Conservation (phyloP, 2,888 invertebrate species). For the Tetragonisca angustula region DNA sequence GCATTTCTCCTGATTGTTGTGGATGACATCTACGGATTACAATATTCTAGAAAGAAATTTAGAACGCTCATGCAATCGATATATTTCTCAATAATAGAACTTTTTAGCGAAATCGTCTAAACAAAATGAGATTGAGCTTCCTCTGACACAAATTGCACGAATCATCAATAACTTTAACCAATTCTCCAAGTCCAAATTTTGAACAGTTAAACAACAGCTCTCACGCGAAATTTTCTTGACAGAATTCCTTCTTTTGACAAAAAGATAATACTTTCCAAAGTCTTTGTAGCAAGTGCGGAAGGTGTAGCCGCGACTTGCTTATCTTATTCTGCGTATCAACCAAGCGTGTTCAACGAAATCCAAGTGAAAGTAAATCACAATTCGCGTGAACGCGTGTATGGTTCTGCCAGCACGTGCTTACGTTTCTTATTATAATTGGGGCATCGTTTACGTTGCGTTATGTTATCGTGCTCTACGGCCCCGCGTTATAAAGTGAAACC, state of each 20-base stretch:
- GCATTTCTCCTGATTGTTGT: background rate
- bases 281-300: slow-evolving; percentile 8
- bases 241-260: background rate
- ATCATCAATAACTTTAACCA: too few species aligned
- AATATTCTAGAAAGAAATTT: slow-evolving; percentile 6
- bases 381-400: slow-evolving; percentile 53
- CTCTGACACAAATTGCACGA: too few species aligned
- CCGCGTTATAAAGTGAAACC: slow-evolving; percentile 25
- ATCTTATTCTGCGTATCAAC: slow-evolving; percentile 43
- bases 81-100: background rate
- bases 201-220: too few species aligned
- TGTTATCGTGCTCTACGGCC: slow-evolving; percentile 20
- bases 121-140: too few species aligned
- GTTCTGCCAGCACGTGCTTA: slow-evolving; percentile 57
- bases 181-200: too few species aligned
- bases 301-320: slow-evolving; percentile 26
- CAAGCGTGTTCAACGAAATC: slow-evolving; percentile 55
- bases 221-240: too few species aligned
- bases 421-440: slow-evolving; percentile 68
- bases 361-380: slow-evolving; percentile 70
- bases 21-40: background rate
- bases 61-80: background rate
- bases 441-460: slow-evolving; percentile 65
- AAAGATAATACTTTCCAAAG: background rate
- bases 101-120: background rate